A percentile compares a stretch with the other conserved stretches of the same genome.
phyloP scores from a whole-genome alignment of 2,888 invertebrate species.

The Drosophila falleni region DNA sequence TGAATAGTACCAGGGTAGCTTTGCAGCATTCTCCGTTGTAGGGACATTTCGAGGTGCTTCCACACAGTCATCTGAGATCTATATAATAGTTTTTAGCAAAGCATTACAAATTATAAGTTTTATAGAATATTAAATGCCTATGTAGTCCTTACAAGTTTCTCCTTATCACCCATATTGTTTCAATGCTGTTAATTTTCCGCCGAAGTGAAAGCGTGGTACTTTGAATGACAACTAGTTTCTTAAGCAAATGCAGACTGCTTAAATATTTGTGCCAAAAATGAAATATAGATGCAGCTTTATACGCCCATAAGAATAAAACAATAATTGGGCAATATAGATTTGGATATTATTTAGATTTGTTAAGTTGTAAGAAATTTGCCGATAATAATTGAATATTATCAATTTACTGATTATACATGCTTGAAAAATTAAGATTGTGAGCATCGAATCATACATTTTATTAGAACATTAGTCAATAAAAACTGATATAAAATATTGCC shows the following conservation, averaged over 20 bases:
- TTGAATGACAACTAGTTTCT: conserved; percentile 2
- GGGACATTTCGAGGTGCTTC: conserved; percentile 20
- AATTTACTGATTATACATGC: neutral
- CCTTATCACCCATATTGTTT: conserved; percentile 46
- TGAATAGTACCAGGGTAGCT: conserved; percentile 71
- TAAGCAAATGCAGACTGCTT: neutral
- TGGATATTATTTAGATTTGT: too few species aligned
- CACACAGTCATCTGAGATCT: conserved; percentile 41
- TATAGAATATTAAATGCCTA: neutral
- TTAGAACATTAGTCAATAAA: neutral
- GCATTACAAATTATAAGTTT: neutral
- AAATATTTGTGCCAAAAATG: neutral
- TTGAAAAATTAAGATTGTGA: neutral
- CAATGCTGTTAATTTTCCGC: neutral
- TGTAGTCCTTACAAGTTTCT: conserved; percentile 43
- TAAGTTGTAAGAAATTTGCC: too few species aligned
- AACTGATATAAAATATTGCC: conserved; percentile 6
- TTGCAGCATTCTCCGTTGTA: conserved; percentile 22
- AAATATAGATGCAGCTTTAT: too few species aligned
- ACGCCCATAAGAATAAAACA: too few species aligned
- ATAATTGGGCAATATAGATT: too few species aligned
- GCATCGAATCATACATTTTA: too few species aligned
- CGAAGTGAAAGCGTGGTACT: neutral
- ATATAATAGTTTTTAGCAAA: neutral
- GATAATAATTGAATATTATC: too few species aligned